A percentile compares a stretch with the other conserved stretches of the same genome.
phyloP scores from a whole-genome alignment of 2,797 vertebrate species.

The Nyctalus aviator region DNA sequence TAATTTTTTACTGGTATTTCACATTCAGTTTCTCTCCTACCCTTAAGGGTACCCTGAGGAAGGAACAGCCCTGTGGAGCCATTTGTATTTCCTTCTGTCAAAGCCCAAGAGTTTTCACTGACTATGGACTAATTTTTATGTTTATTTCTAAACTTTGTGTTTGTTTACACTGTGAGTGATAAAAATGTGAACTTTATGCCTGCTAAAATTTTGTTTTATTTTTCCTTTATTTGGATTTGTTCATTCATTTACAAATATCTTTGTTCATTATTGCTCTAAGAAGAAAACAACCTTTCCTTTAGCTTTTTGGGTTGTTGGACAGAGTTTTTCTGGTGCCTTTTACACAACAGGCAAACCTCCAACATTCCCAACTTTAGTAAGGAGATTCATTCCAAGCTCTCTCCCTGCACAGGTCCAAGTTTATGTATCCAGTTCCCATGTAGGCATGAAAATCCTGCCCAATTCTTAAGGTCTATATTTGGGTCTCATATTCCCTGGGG shows the following conservation, averaged over 20 bases:
- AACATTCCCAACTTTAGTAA: slow-evolving; percentile 1
- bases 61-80: not conserved
- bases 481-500: not conserved
- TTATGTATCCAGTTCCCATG: not conserved
- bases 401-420: not conserved
- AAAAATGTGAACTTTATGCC: not conserved
- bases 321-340: slow-evolving; percentile 30
- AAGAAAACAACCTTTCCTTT: not conserved
- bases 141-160: slow-evolving; percentile 4
- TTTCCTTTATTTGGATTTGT: not conserved
- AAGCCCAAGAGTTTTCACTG: not conserved
- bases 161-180: not conserved
- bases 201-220: not conserved
- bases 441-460: not conserved
- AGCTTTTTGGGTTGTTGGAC: not conserved
- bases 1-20: not conserved
- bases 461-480: not conserved
- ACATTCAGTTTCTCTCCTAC: not conserved
- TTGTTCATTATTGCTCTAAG: not conserved
- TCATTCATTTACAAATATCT: not conserved
- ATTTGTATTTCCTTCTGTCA: not conserved
- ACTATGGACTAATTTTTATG: not conserved
- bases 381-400: not conserved
- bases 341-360: not conserved
- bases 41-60: not conserved